Conservation (phyloP, 2,888 invertebrate species). For the Leuctra nigra region DNA sequence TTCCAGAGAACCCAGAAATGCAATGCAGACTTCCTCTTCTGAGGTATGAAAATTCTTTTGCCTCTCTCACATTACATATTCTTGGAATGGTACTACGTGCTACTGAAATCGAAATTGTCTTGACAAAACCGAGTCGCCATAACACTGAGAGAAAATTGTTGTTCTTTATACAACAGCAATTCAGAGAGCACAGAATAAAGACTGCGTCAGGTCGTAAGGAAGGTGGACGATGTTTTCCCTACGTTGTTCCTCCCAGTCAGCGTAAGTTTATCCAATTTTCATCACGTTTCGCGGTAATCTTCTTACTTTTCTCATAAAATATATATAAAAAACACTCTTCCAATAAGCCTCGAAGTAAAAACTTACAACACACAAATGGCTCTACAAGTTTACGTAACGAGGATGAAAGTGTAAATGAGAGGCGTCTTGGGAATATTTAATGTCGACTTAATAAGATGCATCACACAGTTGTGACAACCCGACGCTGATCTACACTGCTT, state of each 20-base stretch:
- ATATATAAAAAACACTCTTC: background rate
- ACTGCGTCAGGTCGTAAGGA: background rate
- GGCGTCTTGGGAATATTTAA: background rate
- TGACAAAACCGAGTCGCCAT: background rate
- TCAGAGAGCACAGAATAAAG: background rate
- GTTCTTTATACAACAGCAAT: conserved; percentile 5
- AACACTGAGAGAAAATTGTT: conserved; percentile 1
- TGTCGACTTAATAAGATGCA: too few relatives aligned
- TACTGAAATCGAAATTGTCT: background rate
- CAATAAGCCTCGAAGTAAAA: background rate
- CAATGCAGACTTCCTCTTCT: too few relatives aligned
- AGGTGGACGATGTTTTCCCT: background rate
- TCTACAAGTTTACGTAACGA: background rate
- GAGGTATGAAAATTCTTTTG: too few relatives aligned
- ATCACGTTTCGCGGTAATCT: conserved; percentile 2
- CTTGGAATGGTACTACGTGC: too few relatives aligned
- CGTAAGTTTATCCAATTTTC: background rate
- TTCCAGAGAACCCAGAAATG: too few relatives aligned
- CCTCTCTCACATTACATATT: too few relatives aligned
- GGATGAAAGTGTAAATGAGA: background rate
- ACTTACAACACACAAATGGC: background rate
- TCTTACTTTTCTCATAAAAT: background rate
- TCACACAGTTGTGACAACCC: too few relatives aligned
- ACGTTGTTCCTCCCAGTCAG: background rate
- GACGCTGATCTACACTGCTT: too few relatives aligned